phyloP scores from a whole-genome alignment of 1,140 invertebrate genomes.

The Macrosteles quadrilineatus region DNA sequence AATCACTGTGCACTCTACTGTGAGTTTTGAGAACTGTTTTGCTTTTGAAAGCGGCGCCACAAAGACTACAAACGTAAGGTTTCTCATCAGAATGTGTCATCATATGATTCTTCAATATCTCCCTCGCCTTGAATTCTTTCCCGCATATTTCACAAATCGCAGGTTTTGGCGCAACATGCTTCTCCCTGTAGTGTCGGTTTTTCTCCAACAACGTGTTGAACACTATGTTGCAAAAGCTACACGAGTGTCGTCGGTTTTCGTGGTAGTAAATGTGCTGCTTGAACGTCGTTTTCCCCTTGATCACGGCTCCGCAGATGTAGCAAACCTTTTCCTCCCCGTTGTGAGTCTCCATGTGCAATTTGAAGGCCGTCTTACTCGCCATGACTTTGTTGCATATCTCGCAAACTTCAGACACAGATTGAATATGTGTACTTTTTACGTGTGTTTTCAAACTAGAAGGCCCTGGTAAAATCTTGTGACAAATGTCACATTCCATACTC shows the following conservation, averaged over 20 bases:
- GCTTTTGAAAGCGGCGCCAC: neutral
- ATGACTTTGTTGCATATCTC: neutral
- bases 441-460: neutral
- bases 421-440: neutral
- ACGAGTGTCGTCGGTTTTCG: neutral
- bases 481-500: neutral
- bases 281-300: neutral
- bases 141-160: neutral
- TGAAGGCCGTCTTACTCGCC: neutral
- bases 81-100: neutral
- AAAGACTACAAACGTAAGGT: neutral
- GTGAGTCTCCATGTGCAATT: neutral
- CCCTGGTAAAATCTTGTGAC: neutral
- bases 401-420: neutral
- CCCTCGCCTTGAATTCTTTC: neutral
- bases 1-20: slow-evolving; percentile 2
- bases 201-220: neutral
- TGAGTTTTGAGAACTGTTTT: neutral
- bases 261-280: too few relatives aligned
- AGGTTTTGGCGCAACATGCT: neutral
- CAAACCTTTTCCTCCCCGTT: neutral
- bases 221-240: neutral
- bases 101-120: neutral
- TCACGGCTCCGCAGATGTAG: neutral
- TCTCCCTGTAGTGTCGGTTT: neutral